These are phyloP conservation scores for Pardosa pseudoannulata DNA, from an alignment of 2,888 invertebrate genomes.

Conservation along the genomic window DNA sequence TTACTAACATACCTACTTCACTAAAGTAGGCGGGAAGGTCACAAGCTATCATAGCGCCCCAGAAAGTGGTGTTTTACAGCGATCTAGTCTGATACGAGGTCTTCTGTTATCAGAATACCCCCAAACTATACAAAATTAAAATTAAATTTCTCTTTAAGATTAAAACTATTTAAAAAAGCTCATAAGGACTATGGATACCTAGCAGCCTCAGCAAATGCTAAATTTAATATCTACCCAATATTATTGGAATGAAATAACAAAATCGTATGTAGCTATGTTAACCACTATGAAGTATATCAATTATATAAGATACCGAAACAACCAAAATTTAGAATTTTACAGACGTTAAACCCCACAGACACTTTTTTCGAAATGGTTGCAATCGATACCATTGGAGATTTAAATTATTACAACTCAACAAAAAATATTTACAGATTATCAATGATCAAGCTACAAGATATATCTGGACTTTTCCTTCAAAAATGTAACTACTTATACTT, in stretches of 20 bases:
- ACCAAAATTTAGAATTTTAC: not conserved
- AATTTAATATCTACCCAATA: constrained; percentile 9
- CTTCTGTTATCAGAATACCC: too few relatives aligned
- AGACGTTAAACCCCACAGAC: not conserved
- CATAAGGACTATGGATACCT: not conserved
- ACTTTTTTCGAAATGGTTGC: not conserved
- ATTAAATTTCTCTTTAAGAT: not conserved
- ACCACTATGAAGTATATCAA: constrained; percentile 1
- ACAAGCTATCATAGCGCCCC: too few relatives aligned
- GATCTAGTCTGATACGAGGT: too few relatives aligned
- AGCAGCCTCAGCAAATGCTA: not conserved
- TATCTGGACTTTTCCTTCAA: not conserved
- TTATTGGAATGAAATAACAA: not conserved
- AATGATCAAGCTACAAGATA: not conserved
- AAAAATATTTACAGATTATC: not conserved
- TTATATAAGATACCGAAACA: not conserved
- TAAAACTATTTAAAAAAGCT: not conserved
- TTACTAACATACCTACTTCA: too few relatives aligned
- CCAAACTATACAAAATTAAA: too few relatives aligned
- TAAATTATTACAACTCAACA: not conserved
- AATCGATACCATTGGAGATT: not conserved
- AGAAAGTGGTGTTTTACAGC: too few relatives aligned
- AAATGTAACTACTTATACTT: not conserved
- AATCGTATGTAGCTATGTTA: not conserved
- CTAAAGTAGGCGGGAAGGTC: too few relatives aligned